Evolutionary conservation across 2,797 vertebrate genomes (phyloP), one percentile per base, ranked within the genome.

Genomic region (Syndactyla subalaris): DNA sequence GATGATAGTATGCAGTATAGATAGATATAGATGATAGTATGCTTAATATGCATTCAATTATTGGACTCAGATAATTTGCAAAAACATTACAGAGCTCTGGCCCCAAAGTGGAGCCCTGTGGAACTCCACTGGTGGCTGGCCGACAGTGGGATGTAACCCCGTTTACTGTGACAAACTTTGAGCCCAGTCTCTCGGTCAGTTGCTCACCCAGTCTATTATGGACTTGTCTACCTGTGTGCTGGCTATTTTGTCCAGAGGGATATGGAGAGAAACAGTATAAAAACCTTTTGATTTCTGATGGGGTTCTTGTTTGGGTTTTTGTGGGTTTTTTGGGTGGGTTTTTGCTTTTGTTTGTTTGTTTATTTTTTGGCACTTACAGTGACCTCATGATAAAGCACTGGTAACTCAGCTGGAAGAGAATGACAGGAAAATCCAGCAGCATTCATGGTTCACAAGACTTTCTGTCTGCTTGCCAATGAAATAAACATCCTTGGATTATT

Each of bases 131-230:
- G 36, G 26, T 54, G 39, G 8, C 46, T 48, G 46, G 23, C 46
- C 26, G 2, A 14, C 63, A 67, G 45, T 14, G 18, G 82, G 49
- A 34, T 54, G 30, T 27, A 27, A 46, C 18, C 7, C 18, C 9
- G 16, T 41, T 20, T 59, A 45, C 29, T 45, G 12, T 3, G 57
- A 58, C 20, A 46, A 22, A 20, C 12, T 61, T 55, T 18, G 52
- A 87, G 51, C 16, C 52, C 59, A 2, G 7, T 32, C 24, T 2
- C 6, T 49, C 58, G 58, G 21, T 10, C 70, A 62, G 3, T 22
- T 39, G 27, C 22, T 78, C 32, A 52, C 12, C 5, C 23, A 21
- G 10, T 0, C 1, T 39, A 1, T 57, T 46, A 48, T 1, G 11
- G 32, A 48, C 43, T 61, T 74, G 14, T 24, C 32, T 45, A 39